Percentiles rank a stretch among this genome's conserved stretches.
These are phyloP conservation scores for Valencia hispanica DNA, from an alignment of 2,797 vertebrate species.

Conservation along the genomic window DNA sequence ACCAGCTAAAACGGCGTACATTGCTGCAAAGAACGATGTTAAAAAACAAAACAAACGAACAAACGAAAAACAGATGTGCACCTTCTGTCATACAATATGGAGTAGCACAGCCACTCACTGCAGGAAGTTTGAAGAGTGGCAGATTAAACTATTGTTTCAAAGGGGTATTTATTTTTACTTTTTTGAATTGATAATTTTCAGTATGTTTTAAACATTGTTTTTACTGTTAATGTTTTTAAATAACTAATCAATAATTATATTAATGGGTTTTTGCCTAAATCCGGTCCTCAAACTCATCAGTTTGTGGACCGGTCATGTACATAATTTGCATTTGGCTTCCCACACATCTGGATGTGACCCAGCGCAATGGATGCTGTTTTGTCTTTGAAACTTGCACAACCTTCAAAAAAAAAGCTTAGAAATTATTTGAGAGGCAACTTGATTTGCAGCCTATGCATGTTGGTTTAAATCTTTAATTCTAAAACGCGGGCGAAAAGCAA, in stretches of 20 bases:
- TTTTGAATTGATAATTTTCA: background rate
- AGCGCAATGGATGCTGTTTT: background rate
- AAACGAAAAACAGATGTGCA: too few relatives aligned
- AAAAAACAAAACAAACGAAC: too few relatives aligned
- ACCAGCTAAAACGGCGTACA: too few relatives aligned
- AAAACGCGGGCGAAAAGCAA: background rate
- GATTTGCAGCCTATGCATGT: background rate
- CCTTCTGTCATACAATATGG: background rate
- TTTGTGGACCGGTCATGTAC: background rate
- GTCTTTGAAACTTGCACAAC: background rate
- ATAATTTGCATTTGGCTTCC: background rate
- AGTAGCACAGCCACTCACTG: background rate
- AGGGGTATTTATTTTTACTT: background rate
- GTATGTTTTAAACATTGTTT: background rate
- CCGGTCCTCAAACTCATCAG: too few relatives aligned
- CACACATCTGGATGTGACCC: background rate
- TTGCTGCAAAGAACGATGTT: too few relatives aligned
- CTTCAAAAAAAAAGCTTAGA: background rate
- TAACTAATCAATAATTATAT: background rate
- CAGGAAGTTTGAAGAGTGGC: background rate
- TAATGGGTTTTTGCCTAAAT: background rate
- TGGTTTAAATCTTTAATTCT: constrained; percentile 27
- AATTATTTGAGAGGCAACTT: constrained; percentile 5
- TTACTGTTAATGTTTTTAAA: background rate
- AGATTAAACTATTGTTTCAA: background rate